phyloP scores from a whole-genome alignment of 2,113 vertebrate species.

The Pluvialis apricaria region DNA sequence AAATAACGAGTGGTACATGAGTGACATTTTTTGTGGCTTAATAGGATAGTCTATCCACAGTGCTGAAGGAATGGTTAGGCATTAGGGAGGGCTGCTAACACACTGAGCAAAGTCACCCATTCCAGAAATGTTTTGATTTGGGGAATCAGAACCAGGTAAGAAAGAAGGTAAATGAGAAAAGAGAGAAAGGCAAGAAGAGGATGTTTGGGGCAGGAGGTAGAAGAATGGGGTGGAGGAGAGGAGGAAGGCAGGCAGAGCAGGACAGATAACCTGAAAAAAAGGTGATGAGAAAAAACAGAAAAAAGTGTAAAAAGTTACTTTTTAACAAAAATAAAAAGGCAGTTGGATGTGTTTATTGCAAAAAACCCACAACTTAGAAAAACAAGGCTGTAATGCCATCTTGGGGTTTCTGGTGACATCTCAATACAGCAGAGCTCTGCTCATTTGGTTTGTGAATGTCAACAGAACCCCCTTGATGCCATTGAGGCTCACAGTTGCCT shows the following conservation, averaged over 20 bases:
- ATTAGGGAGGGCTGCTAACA: not conserved
- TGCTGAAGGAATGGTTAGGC: not conserved
- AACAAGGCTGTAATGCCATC: constrained; percentile 69
- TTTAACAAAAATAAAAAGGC: not conserved
- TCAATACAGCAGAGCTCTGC: constrained; percentile 52
- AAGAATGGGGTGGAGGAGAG: not conserved
- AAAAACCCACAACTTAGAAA: constrained; percentile 31
- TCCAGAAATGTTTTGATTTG: not conserved
- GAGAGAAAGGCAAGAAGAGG: not conserved
- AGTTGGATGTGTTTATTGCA: not conserved
- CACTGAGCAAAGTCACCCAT: not conserved
- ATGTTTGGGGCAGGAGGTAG: not conserved
- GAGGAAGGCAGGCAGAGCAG: not conserved
- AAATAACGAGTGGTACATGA: not conserved
- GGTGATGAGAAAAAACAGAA: not conserved
- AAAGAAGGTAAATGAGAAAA: not conserved
- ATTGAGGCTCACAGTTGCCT: constrained; percentile 17
- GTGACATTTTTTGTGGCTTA: constrained; percentile 6
- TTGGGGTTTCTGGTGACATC: constrained; percentile 67
- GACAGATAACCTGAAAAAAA: not conserved
- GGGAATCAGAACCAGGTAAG: not conserved
- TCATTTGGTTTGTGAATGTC: constrained; percentile 55
- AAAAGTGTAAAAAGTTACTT: not conserved
- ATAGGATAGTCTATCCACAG: not conserved
- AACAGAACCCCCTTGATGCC: constrained; percentile 37